phyloP scores from a whole-genome alignment of 2,888 invertebrate species.

The Aplocera efformata region DNA sequence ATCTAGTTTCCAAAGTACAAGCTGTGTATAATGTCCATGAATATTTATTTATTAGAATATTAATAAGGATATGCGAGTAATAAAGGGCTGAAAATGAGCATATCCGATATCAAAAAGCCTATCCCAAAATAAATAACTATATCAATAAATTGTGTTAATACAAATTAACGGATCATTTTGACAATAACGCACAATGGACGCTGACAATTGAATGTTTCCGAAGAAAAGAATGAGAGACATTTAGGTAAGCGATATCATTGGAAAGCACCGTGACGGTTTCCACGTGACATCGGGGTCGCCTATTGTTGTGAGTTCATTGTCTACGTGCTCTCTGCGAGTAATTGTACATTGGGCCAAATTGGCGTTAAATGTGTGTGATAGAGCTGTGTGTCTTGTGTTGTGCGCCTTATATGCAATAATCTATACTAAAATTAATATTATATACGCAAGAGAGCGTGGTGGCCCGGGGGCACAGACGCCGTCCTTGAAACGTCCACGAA shows the following conservation, averaged over 20 bases:
- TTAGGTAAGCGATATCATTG: slow-evolving; percentile 59
- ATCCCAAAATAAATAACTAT: too few relatives aligned
- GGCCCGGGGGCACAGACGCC: too few relatives aligned
- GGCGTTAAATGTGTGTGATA: slow-evolving; percentile 20
- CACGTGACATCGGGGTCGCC: slow-evolving; percentile 69
- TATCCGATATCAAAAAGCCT: too few relatives aligned
- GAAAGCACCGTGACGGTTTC: slow-evolving; percentile 75
- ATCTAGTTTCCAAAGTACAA: too few relatives aligned
- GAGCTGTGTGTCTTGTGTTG: slow-evolving; percentile 10
- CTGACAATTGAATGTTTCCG: slow-evolving; percentile 30
- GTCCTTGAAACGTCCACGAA: too few relatives aligned
- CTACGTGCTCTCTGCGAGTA: slow-evolving; percentile 32
- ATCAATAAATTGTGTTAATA: background rate
- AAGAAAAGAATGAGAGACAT: slow-evolving; percentile 44
- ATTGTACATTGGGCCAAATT: slow-evolving; percentile 28
- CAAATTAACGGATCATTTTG: slow-evolving; percentile 30
- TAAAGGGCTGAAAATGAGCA: too few relatives aligned
- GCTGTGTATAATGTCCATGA: too few relatives aligned
- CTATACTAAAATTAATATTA: too few relatives aligned
- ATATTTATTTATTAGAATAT: too few relatives aligned
- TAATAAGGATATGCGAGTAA: too few relatives aligned
- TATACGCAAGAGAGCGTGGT: too few relatives aligned
- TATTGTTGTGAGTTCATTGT: slow-evolving; percentile 61
- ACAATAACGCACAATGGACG: slow-evolving; percentile 37
- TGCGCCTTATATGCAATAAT: too few relatives aligned